Evolutionary conservation across 2,888 invertebrate genomes (phyloP), one percentile per base, ranked within the genome.

Genomic region (Drosophila borealis): DNA sequence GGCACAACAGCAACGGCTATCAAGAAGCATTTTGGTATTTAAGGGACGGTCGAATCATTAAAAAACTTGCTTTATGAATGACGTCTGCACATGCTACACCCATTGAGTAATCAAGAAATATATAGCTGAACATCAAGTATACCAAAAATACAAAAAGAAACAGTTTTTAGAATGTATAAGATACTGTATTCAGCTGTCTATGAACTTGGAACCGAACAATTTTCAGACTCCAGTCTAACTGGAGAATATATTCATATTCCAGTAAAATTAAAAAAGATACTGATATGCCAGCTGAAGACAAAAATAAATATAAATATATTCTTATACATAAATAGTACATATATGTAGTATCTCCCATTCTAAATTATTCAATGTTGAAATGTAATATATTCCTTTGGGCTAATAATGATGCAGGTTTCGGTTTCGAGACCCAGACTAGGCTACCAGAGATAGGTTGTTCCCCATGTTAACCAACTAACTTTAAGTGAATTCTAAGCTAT

Each of bases 11-110:
- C 60, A 45, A 37, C 63, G 44, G 46, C 86, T 82, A 80, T 86
- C 74, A 73, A 70, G 69, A 68, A 55, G 54, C 70, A 44, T 78
- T 81, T 65, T 17, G 36, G 65, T 56, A 82, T 77, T 66, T 69
- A 29, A 61, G 44, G 33, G 53, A 36, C 34, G 42, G 45, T 6
- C 41, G 33, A 36, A 79, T 62, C 65, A 77, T 65, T 70, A 73
- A 70, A 80, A 81, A 59, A 73, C 54, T 62, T 64, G 63, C 57
- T 50, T 25, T 48, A 64, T 65, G 62, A 74, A 48, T 19, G 21
- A 61, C 49, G 50, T 37, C 70, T 70, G 36, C 61, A 56, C 14
- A 45, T 37, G 46, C 50, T 51, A 33, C 17, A 59, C 42, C 33
- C 46, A 68, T 79, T 69, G 46, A 66, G 49, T 74, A 82, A 81